Percentiles rank a stretch among this genome's conserved stretches.
Conservation (phyloP, 1,140 invertebrate species). For the Drosophila parvula region DNA sequence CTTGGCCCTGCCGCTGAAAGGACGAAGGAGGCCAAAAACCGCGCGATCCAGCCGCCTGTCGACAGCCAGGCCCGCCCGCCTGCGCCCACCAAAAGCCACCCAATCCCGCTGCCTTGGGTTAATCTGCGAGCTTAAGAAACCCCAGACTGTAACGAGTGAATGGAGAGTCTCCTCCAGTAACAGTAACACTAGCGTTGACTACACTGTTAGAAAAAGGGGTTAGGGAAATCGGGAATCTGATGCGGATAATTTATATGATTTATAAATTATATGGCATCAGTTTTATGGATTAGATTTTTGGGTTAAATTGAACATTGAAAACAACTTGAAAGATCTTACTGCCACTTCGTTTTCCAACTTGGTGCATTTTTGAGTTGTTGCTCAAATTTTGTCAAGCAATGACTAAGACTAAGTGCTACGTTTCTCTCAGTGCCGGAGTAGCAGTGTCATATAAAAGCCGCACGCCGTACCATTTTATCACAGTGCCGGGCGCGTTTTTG, state of each 20-base stretch:
- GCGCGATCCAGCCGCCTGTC: slow-evolving; percentile 37
- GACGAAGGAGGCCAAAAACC: slow-evolving; percentile 62
- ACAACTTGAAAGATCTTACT: too few species aligned
- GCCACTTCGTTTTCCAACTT: too few species aligned
- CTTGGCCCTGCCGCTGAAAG: slow-evolving; percentile 57
- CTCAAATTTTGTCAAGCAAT: neutral
- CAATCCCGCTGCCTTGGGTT: slow-evolving; percentile 36
- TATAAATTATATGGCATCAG: too few species aligned
- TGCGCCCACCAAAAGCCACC: neutral
- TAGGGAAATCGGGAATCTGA: neutral
- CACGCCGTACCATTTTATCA: slow-evolving; percentile 74
- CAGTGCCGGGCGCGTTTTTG: slow-evolving; percentile 58
- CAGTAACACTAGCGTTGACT: slow-evolving; percentile 1
- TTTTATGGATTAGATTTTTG: too few species aligned
- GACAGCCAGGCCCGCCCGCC: slow-evolving; percentile 29
- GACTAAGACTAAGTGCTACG: too few species aligned
- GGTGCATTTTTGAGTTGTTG: neutral
- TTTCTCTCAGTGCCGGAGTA: slow-evolving; percentile 7
- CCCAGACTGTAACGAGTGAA: slow-evolving; percentile 61
- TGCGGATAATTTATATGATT: too few species aligned
- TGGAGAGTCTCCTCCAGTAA: slow-evolving; percentile 19
- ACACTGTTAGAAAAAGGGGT: neutral
- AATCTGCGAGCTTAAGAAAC: slow-evolving; percentile 78
- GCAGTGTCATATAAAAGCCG: slow-evolving; percentile 63
- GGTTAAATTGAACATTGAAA: too few species aligned